These are phyloP conservation scores for Lasiommata megera DNA, from an alignment of 2,888 invertebrate genomes.

Conservation along the genomic window DNA sequence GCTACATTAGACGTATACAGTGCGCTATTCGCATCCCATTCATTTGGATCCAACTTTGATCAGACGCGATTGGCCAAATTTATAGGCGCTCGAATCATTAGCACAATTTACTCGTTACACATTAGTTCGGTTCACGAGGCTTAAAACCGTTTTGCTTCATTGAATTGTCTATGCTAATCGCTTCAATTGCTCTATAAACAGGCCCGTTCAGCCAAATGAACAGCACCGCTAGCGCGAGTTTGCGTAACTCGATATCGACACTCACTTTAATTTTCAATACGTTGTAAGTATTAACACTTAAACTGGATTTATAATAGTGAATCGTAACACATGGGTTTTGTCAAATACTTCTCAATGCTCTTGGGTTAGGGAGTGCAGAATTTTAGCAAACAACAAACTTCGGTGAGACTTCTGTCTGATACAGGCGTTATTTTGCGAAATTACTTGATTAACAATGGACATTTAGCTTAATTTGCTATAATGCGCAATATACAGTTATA, in stretches of 20 bases:
- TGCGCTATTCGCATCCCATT: slow-evolving; percentile 22
- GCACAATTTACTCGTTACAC: slow-evolving; percentile 25
- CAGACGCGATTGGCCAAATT: slow-evolving; percentile 25
- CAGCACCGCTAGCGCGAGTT: background rate
- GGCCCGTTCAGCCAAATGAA: background rate
- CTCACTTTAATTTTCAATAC: too few species aligned
- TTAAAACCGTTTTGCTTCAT: slow-evolving; percentile 17
- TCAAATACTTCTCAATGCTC: too few species aligned
- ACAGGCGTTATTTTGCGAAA: too few species aligned
- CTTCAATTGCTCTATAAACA: slow-evolving; percentile 4
- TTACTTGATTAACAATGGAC: too few species aligned
- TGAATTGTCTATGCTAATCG: slow-evolving; percentile 19
- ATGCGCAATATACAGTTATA: too few species aligned
- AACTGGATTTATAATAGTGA: too few species aligned
- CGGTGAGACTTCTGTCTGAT: too few species aligned
- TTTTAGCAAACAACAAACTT: too few species aligned
- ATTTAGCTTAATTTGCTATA: too few species aligned
- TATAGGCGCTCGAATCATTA: slow-evolving; percentile 21
- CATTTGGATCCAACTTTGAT: slow-evolving; percentile 25
- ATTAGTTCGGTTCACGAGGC: slow-evolving; percentile 20
- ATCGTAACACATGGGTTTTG: too few species aligned
- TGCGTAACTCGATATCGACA: background rate
- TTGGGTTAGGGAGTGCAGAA: too few species aligned
- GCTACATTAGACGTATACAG: background rate
- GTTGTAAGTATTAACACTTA: too few species aligned